Evolutionary conservation across 2,797 vertebrate genomes (phyloP).

Genomic region (Toxotes lorentzi): DNA sequence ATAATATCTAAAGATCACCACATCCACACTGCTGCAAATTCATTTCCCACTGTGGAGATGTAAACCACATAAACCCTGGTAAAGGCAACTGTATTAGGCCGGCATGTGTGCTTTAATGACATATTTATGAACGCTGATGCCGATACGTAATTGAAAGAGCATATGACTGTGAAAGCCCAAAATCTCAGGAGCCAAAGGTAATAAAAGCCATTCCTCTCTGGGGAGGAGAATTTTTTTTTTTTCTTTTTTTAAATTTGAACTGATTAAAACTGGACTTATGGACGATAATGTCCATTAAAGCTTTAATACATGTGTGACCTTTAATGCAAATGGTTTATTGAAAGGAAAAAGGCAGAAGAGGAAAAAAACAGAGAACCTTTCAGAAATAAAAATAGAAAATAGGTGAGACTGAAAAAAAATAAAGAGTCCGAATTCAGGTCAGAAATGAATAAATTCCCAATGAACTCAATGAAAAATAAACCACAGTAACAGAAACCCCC

Average conservation of each 20-base stretch:
- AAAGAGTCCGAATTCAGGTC: background rate
- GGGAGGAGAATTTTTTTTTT: constrained; percentile 38
- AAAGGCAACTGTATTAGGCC: constrained; percentile 27
- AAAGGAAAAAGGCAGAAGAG: background rate
- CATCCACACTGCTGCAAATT: constrained; percentile 25
- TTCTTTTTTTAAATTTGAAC: background rate
- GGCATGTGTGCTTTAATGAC: constrained; percentile 49
- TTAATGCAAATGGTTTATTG: constrained; percentile 17
- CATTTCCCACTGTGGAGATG: constrained; percentile 20
- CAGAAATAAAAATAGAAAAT: background rate
- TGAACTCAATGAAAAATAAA: background rate
- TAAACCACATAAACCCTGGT: constrained; percentile 7
- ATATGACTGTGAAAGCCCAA: constrained; percentile 44
- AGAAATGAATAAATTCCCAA: background rate
- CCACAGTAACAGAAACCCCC: background rate
- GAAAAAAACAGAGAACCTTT: background rate
- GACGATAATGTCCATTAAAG: background rate
- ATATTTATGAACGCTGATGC: constrained; percentile 64
- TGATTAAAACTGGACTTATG: constrained; percentile 33
- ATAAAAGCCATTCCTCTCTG: constrained; percentile 51
- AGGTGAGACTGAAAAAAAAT: no score
- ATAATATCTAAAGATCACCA: constrained; percentile 48
- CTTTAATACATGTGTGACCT: constrained; percentile 22
- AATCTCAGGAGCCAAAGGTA: constrained; percentile 13
- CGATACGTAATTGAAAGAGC: constrained; percentile 54